Conservation (phyloP, 2,113 vertebrate species). For the Labeo catla region DNA sequence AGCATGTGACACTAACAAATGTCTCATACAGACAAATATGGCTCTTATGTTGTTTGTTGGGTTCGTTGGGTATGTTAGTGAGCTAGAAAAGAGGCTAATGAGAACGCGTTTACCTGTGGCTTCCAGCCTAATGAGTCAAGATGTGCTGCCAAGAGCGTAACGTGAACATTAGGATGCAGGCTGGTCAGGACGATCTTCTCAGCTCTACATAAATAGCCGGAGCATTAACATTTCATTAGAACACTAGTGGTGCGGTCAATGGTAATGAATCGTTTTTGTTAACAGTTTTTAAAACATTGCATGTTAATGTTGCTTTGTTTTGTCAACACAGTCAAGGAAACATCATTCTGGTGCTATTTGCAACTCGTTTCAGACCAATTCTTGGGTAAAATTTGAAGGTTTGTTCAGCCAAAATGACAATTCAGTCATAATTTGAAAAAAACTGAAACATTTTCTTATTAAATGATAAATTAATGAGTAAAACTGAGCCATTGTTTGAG, state of each 20-base stretch:
- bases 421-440: not conserved
- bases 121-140: constrained; percentile 18
- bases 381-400: not conserved
- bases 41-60: not conserved
- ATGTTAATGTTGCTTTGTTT: not conserved
- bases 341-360: not conserved
- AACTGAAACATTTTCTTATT: no score
- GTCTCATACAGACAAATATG: not conserved
- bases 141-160: not conserved
- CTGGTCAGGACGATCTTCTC: not conserved
- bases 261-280: not conserved
- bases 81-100: constrained; percentile 26
- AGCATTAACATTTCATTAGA: not conserved
- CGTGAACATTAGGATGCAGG: constrained; percentile 9
- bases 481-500: no score
- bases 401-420: not conserved
- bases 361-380: not conserved
- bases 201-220: not conserved
- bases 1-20: not conserved
- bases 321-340: not conserved
- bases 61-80: not conserved
- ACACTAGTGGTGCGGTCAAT: not conserved
- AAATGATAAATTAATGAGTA: not conserved
- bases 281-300: not conserved
- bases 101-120: constrained; percentile 33